Evolutionary conservation across 2,888 invertebrate species (phyloP).

Genomic region (Xanthostigma xanthostigma): DNA sequence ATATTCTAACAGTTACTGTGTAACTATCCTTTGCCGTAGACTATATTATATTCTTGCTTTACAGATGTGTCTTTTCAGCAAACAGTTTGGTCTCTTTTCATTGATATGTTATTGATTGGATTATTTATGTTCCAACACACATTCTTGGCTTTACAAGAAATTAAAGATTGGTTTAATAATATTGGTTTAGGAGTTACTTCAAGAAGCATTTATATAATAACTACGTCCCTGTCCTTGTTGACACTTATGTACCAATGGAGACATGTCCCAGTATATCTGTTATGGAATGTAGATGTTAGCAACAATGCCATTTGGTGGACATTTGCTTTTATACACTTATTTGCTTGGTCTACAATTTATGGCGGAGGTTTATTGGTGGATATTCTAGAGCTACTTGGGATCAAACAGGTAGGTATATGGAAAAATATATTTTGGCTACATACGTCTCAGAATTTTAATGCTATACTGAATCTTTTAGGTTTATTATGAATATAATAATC

Average conservation of each 20-base stretch:
- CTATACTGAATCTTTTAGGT: conserved; percentile 22
- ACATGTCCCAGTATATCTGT: conserved; percentile 27
- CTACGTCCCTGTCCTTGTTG: conserved; percentile 29
- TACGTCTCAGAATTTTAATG: neutral
- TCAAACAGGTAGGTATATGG: conserved; percentile 39
- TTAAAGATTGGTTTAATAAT: conserved; percentile 30
- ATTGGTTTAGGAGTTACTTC: conserved; percentile 29
- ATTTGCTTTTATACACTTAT: conserved; percentile 31
- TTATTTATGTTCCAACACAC: conserved; percentile 43
- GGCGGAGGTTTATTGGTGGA: conserved; percentile 46
- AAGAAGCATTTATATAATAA: conserved; percentile 32
- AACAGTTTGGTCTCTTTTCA: conserved; percentile 21
- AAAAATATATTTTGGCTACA: neutral
- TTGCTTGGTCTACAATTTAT: conserved; percentile 42
- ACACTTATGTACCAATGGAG: conserved; percentile 36
- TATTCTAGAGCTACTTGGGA: conserved; percentile 39
- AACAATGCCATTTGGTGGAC: conserved; percentile 31
- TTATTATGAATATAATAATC: conserved; percentile 36
- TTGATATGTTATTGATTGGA: conserved; percentile 32
- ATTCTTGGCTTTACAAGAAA: conserved; percentile 30
- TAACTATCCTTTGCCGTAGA: neutral
- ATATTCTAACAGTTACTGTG: no score
- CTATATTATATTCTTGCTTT: neutral
- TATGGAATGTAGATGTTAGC: conserved; percentile 39
- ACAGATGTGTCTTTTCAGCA: neutral